Percentiles rank a stretch among this genome's conserved stretches.
These are phyloP conservation scores for Semaprochilodus insignis DNA, from an alignment of 2,797 vertebrate species.

Conservation along the genomic window DNA sequence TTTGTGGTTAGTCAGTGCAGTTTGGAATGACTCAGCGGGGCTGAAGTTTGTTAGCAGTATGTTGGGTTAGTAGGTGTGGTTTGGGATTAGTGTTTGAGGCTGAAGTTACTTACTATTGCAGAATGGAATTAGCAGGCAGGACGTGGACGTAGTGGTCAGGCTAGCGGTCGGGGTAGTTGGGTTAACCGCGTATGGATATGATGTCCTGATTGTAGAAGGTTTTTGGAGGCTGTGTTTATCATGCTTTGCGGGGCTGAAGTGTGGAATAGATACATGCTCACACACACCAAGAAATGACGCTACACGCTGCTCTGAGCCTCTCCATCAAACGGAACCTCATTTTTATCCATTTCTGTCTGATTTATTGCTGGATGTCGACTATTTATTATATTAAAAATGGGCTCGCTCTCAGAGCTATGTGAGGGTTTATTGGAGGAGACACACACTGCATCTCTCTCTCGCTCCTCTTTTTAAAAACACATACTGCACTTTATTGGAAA, in stretches of 20 bases:
- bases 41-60: too few species aligned
- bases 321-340: constrained; percentile 75
- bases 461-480: constrained; percentile 2
- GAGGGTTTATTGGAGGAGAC: constrained; percentile 71
- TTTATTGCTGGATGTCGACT: constrained; percentile 74
- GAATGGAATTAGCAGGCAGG: too few species aligned
- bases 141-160: too few species aligned
- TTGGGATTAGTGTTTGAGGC: too few species aligned
- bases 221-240: not conserved
- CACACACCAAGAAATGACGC: constrained; percentile 57
- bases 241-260: not conserved
- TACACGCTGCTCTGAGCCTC: constrained; percentile 56
- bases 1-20: too few species aligned
- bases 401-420: constrained; percentile 67
- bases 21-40: too few species aligned
- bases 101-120: too few species aligned
- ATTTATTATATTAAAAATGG: constrained; percentile 77
- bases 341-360: constrained; percentile 75
- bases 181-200: not conserved
- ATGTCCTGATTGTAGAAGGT: not conserved
- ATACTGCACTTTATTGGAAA: not conserved
- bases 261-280: not conserved
- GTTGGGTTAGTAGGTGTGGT: too few species aligned
- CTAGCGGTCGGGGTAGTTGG: too few species aligned
- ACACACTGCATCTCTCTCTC: constrained; percentile 57